Evolutionary conservation across 2,888 invertebrate species (phyloP), one percentile per base, ranked within the genome.

Genomic region (Oligia strigilis): DNA sequence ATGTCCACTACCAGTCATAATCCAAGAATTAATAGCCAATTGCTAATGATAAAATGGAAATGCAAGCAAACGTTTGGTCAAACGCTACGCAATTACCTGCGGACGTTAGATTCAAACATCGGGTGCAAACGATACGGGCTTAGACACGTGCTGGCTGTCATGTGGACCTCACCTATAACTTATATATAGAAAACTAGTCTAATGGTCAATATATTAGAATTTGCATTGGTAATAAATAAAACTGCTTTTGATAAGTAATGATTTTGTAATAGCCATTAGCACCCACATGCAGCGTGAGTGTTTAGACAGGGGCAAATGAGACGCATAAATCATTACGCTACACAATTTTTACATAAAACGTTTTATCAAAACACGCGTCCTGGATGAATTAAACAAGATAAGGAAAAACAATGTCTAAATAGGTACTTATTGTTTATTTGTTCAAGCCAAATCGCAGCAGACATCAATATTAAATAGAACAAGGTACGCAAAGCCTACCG

Each of bases 41-140:
- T 92, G 94, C 95, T 96, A 96, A 97, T 96, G 96, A 96, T 95
- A 95, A 95, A 96, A 96, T 96, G 95, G 94, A 94, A 96, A 96
- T 96, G 84, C 78, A 83, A 92, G 89, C 88, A 89, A 88, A 91
- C 92, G 94, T 96, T 96, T 95, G 96, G 95, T 93, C 94, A 95
- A 94, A 94, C 91, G 86, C 78, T 82, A 85, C 85, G 93, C 93
- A 95, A 95, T 95, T 95, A 95, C 92, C 86, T 92, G 90, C 86
- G 89, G 91, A 94, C 93, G 94, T 95, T 96, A 94, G 95, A 94
- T 93, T 92, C 91, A 88, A 88, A 89, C 89, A 87, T 89, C 87
- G 84, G 90, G 88, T 88, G 89, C 88, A 88, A 90, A 94, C 91
- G 91, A 97, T 97, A 97, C 96, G 97, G 97, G 96, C 91, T 85